Evolutionary conservation across 2,888 invertebrate species (phyloP), one percentile per base, ranked within the genome.

Genomic region (Terebella lapidaria): DNA sequence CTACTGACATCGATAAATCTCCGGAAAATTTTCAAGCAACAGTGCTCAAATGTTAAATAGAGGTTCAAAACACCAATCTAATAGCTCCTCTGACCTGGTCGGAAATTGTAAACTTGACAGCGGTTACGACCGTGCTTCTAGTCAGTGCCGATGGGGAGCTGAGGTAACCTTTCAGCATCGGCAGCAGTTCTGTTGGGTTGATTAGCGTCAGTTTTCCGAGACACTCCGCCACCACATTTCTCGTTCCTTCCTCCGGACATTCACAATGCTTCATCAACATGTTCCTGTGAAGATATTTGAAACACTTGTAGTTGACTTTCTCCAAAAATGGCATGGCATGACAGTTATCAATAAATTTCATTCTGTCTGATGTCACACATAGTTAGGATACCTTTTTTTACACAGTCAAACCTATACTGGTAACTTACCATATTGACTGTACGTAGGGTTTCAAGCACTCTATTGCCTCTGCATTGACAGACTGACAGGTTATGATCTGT

Each of bases 221-320:
- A 81, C 99, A 99, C 83, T 99, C 99, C 0, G 99, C 94, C 1
- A 99, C 97, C 3, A 99, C 96, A 81, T 97, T 97, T 62, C 99
- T 86, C 4, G 97, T 96, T 46, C 99, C 97, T 82, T 99, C 99
- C 82, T 99, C 99, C 0, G 88, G 88, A 77, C 95, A 96, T 80
- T 95, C 94, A 72, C 96, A 94, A 78, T 97, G 95, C 72, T 89
- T 88, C 72, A 96, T 92, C 42, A 99, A 83, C 77, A 95, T 90
- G 56, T 87, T 85, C 81, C 81, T 81, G 65, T 27, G 49, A 5
- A 56, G 15, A n/a, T n/a, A n/a, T n/a, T n/a, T n/a, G n/a, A 49
- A n/a, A n/a, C n/a, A n/a, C n/a, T n/a, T n/a, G n/a, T n/a, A n/a
- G n/a, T n/a, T n/a, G n/a, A n/a, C n/a, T n/a, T n/a, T n/a, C n/a